These are phyloP conservation scores for Rhadina sibilatrix DNA, from an alignment of 2,113 vertebrate genomes.

Conservation along the genomic window DNA sequence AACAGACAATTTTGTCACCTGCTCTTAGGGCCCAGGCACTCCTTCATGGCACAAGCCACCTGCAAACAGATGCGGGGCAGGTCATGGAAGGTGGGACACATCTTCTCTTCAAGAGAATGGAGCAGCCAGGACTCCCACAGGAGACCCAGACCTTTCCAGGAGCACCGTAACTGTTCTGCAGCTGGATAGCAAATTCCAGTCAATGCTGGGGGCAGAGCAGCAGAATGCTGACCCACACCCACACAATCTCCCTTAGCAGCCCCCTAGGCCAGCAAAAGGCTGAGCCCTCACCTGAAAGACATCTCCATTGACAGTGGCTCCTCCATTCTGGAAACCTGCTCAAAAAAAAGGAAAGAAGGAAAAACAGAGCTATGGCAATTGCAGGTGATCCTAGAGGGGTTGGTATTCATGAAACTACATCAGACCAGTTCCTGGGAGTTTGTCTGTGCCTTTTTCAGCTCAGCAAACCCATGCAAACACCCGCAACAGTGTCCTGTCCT, in stretches of 20 bases:
- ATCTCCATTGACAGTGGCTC: slow-evolving; percentile 87
- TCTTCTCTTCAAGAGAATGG: not conserved
- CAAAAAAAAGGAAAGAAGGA: slow-evolving; percentile 5
- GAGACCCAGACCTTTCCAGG: not conserved
- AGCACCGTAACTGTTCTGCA: not conserved
- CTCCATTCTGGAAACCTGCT: slow-evolving; percentile 83
- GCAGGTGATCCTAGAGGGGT: not conserved
- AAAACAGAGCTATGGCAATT: not conserved
- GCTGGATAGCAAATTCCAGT: not conserved
- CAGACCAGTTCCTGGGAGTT: not conserved
- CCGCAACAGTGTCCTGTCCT: not conserved
- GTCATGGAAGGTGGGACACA: not conserved
- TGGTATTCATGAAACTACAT: not conserved
- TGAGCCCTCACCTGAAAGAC: slow-evolving; percentile 86
- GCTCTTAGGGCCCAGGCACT: not conserved
- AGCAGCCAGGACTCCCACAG: not conserved
- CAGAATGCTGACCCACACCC: not conserved
- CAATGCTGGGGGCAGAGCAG: not conserved
- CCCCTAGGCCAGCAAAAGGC: not conserved
- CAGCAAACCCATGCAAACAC: not conserved
- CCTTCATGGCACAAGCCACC: not conserved
- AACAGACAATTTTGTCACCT: not conserved
- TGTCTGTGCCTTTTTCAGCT: not conserved
- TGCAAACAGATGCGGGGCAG: not conserved
- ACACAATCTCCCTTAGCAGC: not conserved